Evolutionary conservation across 2,113 vertebrate genomes (phyloP).

Genomic region (Oryzias curvinotus): DNA sequence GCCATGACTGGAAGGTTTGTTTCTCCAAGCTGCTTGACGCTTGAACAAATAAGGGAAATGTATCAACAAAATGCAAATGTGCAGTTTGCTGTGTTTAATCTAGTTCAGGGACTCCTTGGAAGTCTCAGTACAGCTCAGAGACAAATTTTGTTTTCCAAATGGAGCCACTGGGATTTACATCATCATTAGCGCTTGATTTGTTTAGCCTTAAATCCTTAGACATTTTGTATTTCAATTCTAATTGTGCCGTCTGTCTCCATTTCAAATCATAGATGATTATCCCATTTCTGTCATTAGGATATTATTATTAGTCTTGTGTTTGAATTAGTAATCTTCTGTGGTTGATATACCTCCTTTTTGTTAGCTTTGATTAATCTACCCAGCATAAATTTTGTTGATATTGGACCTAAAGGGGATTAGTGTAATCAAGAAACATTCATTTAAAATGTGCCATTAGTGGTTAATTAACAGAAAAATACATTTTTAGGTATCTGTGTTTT

Average conservation of each 20-base stretch:
- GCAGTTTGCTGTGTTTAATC: not conserved
- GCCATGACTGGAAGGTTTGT: not conserved
- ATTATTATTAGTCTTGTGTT: constrained; percentile 15
- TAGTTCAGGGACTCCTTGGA: not conserved
- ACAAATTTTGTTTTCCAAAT: not conserved
- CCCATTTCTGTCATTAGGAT: constrained; percentile 10
- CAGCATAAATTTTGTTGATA: constrained; percentile 19
- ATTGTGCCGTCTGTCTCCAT: not conserved
- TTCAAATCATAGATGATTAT: constrained; percentile 7
- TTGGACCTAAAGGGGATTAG: constrained; percentile 11
- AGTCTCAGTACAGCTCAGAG: not conserved
- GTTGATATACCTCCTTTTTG: constrained; percentile 28
- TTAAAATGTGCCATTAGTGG: not conserved
- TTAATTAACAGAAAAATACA: constrained; percentile 2
- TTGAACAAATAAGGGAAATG: not conserved
- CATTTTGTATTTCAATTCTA: constrained; percentile 4
- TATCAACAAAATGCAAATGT: constrained; percentile 4
- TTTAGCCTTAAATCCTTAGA: constrained; percentile 1
- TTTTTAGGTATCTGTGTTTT: no score
- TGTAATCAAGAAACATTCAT: constrained; percentile 3
- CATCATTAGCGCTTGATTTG: not conserved
- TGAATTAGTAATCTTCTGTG: constrained; percentile 23
- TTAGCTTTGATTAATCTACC: constrained; percentile 43
- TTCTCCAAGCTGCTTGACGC: constrained; percentile 8
- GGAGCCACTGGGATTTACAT: not conserved